Base-by-base conservation (phyloP, 2,797 vertebrate species). In the Masticophis lateralis region DNA sequence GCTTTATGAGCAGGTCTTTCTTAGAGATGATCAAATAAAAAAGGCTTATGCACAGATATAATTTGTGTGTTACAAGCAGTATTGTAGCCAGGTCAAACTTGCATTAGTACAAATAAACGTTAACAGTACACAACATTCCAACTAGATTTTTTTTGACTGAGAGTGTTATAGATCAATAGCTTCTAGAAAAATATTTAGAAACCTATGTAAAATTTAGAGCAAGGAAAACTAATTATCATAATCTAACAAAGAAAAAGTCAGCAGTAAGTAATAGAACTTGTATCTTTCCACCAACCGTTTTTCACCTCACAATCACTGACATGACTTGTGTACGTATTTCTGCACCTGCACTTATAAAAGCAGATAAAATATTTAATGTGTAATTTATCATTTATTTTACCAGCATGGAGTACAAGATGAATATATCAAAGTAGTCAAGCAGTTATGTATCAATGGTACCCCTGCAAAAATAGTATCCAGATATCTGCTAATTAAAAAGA, bases 301-400 rank as follows among this genome's bases (percentile, higher is more conserved):
- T 94, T 97, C 96, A 98, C 96, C 98, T 98, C 97, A 98, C 97
- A 97, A 97, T 96, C 94, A 97, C 97, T 95, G 97, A 97, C 97
- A 97, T 97, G 97, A 98, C 97, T 97, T 97, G 90, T 97, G 97
- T 97, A 98, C 97, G 96, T 97, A 97, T 97, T 98, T 98, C 97
- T 97, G 97, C 97, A 97, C 96, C 97, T 97, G 98, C 96, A 95
- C 96, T 96, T 97, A 96, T 97, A 98, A 98, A 98, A 98, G 98
- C 98, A 98, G 97, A 98, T 98, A 98, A 98, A 98, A 98, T 98
- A 97, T 98, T 98, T 98, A 97, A 98, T 98, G 97, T 97, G 96
- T 97, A 98, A 98, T 98, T 97, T 98, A 98, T 97, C 98, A 97
- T 96, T 96, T 97, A 97, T 98, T 98, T 98, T 97, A 98, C 96